Conservation (phyloP, 1,140 invertebrate genomes). For the Archegozetes longisetosus region DNA sequence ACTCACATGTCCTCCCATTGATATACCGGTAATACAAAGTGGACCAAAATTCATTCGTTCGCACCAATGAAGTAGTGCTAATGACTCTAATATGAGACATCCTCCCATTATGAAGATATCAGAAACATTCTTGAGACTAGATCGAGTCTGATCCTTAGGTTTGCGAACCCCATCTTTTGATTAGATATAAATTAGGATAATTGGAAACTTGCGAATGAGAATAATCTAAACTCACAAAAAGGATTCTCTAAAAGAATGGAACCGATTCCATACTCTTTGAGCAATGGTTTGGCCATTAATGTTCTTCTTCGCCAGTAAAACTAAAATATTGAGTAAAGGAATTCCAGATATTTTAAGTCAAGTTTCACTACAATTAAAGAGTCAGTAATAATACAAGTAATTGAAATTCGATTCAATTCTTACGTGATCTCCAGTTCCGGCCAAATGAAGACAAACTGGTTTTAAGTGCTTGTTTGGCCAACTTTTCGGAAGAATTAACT, state of each 20-base stretch:
- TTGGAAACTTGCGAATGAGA: neutral
- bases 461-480: conserved; percentile 48
- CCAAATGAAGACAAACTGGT: conserved; percentile 82
- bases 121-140: conserved; percentile 81
- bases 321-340: conserved; percentile 38
- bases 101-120: conserved; percentile 99
- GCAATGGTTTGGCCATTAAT: conserved; percentile 72
- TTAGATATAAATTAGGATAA: neutral
- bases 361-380: neutral
- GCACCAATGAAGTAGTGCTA: conserved; percentile 85
- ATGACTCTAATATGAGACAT: conserved; percentile 78
- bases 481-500: conserved; percentile 56
- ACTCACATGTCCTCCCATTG: conserved; percentile 97
- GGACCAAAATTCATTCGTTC: conserved; percentile 67
- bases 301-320: conserved; percentile 77
- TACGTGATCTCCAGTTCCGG: conserved; percentile 97
- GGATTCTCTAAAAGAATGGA: conserved; percentile 94
- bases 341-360: neutral
- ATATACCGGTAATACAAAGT: conserved; percentile 83
- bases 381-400: neutral
- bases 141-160: conserved; percentile 44
- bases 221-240: conserved; percentile 49
- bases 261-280: conserved; percentile 76
- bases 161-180: conserved; percentile 14
- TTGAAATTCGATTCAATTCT: conserved; percentile 26